Percentiles rank a stretch among this genome's conserved stretches.
Evolutionary conservation across 2,888 invertebrate genomes (phyloP).

Genomic region (Orchestes rusci): DNA sequence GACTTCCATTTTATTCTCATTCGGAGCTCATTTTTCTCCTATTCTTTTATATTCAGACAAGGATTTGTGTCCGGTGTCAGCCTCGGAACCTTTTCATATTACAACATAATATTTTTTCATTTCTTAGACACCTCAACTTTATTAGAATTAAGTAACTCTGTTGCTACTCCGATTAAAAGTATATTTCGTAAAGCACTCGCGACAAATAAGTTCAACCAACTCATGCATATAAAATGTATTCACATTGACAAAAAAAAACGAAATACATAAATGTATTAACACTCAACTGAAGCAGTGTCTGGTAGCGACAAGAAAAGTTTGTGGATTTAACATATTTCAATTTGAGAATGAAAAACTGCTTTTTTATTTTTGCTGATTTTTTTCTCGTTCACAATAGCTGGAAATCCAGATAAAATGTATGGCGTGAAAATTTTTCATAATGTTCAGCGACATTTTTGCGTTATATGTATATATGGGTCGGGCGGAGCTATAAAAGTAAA

Average conservation of each 20-base stretch:
- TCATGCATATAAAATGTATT: too few species aligned
- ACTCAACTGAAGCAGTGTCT: too few species aligned
- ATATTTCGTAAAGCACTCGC: too few species aligned
- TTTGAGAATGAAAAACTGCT: constrained; percentile 24
- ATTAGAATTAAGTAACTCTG: constrained; percentile 38
- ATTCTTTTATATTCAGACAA: constrained; percentile 44
- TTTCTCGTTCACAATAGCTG: constrained; percentile 18
- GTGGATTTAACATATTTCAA: constrained; percentile 22
- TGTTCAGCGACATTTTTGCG: constrained; percentile 21
- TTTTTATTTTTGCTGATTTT: constrained; percentile 18
- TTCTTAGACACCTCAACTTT: constrained; percentile 36
- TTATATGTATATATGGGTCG: too few species aligned
- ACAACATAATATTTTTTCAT: constrained; percentile 45
- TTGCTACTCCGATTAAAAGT: too few species aligned
- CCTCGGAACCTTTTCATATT: constrained; percentile 41
- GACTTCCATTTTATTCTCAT: constrained; percentile 44
- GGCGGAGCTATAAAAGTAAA: too few species aligned
- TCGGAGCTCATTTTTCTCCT: constrained; percentile 44
- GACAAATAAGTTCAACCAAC: too few species aligned
- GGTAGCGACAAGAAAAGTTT: constrained; percentile 21
- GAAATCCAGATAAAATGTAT: constrained; percentile 23
- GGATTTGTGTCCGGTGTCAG: constrained; percentile 45
- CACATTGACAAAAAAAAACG: too few species aligned
- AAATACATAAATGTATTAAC: too few species aligned
- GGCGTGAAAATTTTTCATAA: constrained; percentile 21